phyloP scores from a whole-genome alignment of 2,888 invertebrate genomes.

The Leptopterna dolabrata region DNA sequence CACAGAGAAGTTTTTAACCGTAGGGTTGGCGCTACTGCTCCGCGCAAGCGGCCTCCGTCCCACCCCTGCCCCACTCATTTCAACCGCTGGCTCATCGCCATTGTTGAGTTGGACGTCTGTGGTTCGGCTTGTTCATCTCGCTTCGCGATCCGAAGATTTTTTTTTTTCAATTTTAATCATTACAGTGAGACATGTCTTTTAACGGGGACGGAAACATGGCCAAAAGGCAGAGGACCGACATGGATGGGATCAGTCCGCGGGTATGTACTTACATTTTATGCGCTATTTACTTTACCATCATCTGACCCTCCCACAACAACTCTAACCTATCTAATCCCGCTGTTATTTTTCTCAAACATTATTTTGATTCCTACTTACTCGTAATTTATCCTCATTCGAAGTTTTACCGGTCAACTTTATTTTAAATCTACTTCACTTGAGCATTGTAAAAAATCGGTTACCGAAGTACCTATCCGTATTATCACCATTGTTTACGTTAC shows the following conservation, averaged over 20 bases:
- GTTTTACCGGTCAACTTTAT: no score
- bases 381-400: no score
- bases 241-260: conserved; percentile 54
- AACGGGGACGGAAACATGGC: conserved; percentile 69
- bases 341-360: background rate
- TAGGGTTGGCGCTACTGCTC: background rate
- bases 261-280: conserved; percentile 49
- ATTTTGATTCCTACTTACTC: background rate
- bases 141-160: background rate
- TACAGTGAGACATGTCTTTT: conserved; percentile 67
- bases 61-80: background rate
- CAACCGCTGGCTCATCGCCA: conserved; percentile 25
- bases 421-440: no score
- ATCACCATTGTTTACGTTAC: background rate
- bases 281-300: background rate
- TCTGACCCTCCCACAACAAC: conserved; percentile 7
- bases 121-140: background rate
- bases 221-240: conserved; percentile 67
- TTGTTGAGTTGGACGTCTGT: conserved; percentile 43
- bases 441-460: no score
- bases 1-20: background rate
- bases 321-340: background rate
- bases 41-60: conserved; percentile 38
- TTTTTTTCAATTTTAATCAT: conserved; percentile 9
- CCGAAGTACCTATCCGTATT: background rate